These are phyloP conservation scores for Drosophila bunnanda DNA, from an alignment of 2,888 invertebrate species.

Conservation along the genomic window DNA sequence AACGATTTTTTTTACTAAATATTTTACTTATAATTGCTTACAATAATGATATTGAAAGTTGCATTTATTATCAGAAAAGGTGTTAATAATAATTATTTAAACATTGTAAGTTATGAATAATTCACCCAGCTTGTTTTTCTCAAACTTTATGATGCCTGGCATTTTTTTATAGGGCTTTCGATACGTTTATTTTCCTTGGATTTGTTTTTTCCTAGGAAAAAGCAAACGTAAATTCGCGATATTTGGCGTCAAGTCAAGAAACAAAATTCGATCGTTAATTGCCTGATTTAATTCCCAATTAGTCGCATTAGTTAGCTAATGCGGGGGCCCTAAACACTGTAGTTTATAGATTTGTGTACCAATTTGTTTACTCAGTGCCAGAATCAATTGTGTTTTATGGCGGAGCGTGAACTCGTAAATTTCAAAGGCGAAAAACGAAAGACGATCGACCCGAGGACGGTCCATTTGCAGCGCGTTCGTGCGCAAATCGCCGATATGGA, in stretches of 20 bases:
- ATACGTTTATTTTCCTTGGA: conserved; percentile 23
- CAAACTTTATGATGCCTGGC: conserved; percentile 16
- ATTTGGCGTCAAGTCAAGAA: conserved; percentile 8
- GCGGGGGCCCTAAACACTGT: conserved; percentile 15
- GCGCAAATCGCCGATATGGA: conserved; percentile 26
- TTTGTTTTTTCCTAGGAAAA: conserved; percentile 3
- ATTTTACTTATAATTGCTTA: not conserved
- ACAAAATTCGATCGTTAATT: conserved; percentile 17
- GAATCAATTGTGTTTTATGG: conserved; percentile 69
- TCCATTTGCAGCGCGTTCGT: conserved; percentile 56
- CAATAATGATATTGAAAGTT: not conserved
- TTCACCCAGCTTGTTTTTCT: conserved; percentile 5
- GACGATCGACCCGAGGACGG: conserved; percentile 18
- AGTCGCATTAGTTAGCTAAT: conserved; percentile 56
- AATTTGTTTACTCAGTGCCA: conserved; percentile 48
- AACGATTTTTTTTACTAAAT: not conserved
- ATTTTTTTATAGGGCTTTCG: not conserved
- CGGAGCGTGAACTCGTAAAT: conserved; percentile 57
- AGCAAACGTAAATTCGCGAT: conserved; percentile 17
- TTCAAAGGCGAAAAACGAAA: conserved; percentile 9
- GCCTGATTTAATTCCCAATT: conserved; percentile 61
- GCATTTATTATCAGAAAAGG: not conserved
- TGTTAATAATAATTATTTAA: not conserved
- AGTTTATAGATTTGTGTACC: conserved; percentile 16
- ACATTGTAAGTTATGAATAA: not conserved